Evolutionary conservation across 2,888 invertebrate genomes (phyloP), one percentile per base, ranked within the genome.

Genomic region (Ceriagrion tenellum): DNA sequence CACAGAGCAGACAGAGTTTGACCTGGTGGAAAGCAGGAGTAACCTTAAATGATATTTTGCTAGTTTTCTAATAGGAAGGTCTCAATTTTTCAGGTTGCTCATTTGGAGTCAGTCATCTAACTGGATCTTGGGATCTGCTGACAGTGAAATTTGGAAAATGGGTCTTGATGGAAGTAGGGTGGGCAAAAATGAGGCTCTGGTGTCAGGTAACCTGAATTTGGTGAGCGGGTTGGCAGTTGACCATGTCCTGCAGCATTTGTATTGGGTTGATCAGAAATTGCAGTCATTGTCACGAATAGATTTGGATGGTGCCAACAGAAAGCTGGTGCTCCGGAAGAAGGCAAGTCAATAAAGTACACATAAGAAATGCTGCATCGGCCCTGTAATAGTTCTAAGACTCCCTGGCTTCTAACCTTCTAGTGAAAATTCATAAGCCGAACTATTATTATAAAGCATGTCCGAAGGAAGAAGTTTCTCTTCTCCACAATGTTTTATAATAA

Each of bases 201-300:
- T 97, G 6, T 96, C 96, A 8, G 96, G 96, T 3, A 96, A 97
- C 95, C 96, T 97, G 56, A 96, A 96, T 4, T 97, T 97, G 97
- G 97, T 98, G 0, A 97, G 97, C 96, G 98, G 98, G 35, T 96
- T 98, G 20, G 97, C 98, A 0, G 96, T 98, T 55, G 98, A 98
- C 96, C 97, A 97, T 95, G 96, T 97, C 20, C 97, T 97, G 96
- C 97, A 97, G 96, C 96, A 97, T 47, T 96, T 99, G 12, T 99
- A 98, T 96, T 99, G 98, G 97, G 97, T 98, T 0, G 99, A 99
- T 96, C 97, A 97, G 95, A 97, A 97, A 96, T 96, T 97, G 4
- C 97, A 97, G 90, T 97, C 97, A 0, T 97, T 98, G 55, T 97
- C 97, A 96, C 96, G 96, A n/a, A 96, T 96, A 0, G 95, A 96